These are phyloP conservation scores for Octomys mimax DNA, from an alignment of 2,797 vertebrate species.

Conservation along the genomic window DNA sequence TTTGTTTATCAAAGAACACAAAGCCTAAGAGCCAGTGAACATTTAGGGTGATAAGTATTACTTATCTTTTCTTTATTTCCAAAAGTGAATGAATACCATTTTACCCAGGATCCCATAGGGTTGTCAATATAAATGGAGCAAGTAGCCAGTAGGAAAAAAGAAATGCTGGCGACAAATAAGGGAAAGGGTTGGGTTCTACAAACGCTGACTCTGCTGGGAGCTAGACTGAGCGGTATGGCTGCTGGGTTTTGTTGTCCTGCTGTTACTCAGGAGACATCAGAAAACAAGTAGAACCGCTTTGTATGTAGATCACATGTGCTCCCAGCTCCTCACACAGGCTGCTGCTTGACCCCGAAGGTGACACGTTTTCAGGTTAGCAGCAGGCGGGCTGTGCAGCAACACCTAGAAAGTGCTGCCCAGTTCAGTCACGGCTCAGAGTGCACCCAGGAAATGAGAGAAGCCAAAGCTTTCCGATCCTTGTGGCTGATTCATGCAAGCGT, in stretches of 20 bases:
- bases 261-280: conserved; percentile 18
- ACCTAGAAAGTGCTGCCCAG: not conserved
- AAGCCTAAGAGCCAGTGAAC: not conserved
- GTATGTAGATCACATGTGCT: not conserved
- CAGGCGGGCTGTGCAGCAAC: not conserved
- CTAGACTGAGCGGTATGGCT: not conserved
- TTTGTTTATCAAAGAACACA: conserved; percentile 9
- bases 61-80: not conserved
- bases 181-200: not conserved
- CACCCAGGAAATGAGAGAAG: not conserved
- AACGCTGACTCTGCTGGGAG: not conserved
- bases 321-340: not conserved
- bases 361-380: not conserved
- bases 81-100: conserved; percentile 2
- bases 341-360: not conserved
- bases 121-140: conserved; percentile 11
- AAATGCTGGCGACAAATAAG: not conserved
- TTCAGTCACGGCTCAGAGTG: not conserved
- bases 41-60: not conserved
- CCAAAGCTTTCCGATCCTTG: not conserved
- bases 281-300: conserved; percentile 46
- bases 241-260: not conserved
- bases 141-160: not conserved
- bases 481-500: conserved; percentile 54
- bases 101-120: not conserved